Base-by-base conservation (phyloP, 2,113 vertebrate species). In the Catharus bicknelli region DNA sequence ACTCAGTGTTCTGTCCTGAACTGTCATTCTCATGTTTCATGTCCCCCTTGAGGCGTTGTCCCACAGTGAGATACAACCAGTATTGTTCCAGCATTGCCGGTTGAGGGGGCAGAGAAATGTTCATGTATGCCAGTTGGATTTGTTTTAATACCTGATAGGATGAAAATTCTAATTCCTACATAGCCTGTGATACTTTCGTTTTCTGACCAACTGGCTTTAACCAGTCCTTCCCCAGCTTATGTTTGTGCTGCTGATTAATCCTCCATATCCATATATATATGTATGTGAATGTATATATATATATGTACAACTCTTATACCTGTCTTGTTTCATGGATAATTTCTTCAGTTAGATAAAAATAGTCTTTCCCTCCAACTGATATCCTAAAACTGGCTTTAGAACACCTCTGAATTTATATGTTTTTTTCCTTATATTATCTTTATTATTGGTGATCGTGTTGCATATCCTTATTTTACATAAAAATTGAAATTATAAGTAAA, bases 271-370 rank as follows among this genome's bases (percentile, higher is more conserved):
- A 30, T 18, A 30, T 29, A 16, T 29, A 17, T 29, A 13, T 50
- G 10, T 47, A 9, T 47, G 10, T 47, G 21, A 12, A 18, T 48
- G 6, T 55, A 4, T 11, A 2, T 59, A 0, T 74, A 13, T 14
- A 1, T 7, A 1, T 22, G 0, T 7, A 43, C 23, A 50, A 40
- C 3, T 30, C 23, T 72, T 34, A 22, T 0, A 42, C 4, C 3
- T 43, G 3, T 54, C 29, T 45, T 83, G 4, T 50, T 62, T 40
- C 48, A 54, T n/a, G 40, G 48, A 9, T 63, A 25, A 40, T 15
- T 54, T 76, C 7, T 72, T 76, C 61, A 34, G 9, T 36, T 80
- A 48, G 10, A 16, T 63, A 40, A 4, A 7, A 7, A 38, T 5
- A 43, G 18, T 54, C 3, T 50, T 50, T 80, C 6, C 13, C 20